Percentiles rank a stretch among this genome's conserved stretches.
phyloP scores from a whole-genome alignment of 2,888 invertebrate species.

The Apamea anceps region DNA sequence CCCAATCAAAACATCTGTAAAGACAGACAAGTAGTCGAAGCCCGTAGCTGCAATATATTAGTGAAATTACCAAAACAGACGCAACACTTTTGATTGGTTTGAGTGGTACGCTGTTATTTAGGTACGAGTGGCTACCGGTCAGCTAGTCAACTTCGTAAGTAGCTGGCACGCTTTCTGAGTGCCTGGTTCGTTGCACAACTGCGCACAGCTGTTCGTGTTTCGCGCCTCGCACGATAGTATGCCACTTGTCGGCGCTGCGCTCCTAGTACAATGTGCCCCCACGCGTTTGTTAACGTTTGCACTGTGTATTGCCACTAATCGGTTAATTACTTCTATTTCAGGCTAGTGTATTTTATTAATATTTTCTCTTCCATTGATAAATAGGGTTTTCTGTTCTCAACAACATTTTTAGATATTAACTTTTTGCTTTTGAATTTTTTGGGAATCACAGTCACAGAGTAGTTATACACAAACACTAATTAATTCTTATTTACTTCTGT shows the following conservation, averaged over 20 bases:
- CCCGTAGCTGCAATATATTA: constrained; percentile 54
- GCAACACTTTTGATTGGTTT: constrained; percentile 55
- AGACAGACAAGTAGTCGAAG: constrained; percentile 30
- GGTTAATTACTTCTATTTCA: constrained; percentile 15
- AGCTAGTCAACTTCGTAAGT: constrained; percentile 74
- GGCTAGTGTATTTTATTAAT: not conserved
- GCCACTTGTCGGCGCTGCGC: constrained; percentile 70
- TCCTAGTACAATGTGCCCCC: constrained; percentile 76
- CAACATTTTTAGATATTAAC: no score
- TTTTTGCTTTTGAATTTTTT: not conserved
- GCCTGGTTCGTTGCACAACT: constrained; percentile 79
- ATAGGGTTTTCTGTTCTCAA: not conserved
- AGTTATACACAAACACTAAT: not conserved
- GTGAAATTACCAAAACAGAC: constrained; percentile 56
- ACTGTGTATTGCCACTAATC: constrained; percentile 44
- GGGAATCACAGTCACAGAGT: not conserved
- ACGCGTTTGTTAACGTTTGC: constrained; percentile 68
- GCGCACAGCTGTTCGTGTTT: constrained; percentile 65
- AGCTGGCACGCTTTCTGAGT: constrained; percentile 74
- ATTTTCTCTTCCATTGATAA: not conserved
- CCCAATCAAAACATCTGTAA: constrained; percentile 55
- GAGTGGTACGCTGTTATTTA: constrained; percentile 57
- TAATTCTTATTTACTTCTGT: not conserved
- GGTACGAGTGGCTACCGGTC: constrained; percentile 50
- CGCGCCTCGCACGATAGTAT: constrained; percentile 59